phyloP scores from a whole-genome alignment of 2,113 vertebrate genomes.

The Apeltes quadracus region DNA sequence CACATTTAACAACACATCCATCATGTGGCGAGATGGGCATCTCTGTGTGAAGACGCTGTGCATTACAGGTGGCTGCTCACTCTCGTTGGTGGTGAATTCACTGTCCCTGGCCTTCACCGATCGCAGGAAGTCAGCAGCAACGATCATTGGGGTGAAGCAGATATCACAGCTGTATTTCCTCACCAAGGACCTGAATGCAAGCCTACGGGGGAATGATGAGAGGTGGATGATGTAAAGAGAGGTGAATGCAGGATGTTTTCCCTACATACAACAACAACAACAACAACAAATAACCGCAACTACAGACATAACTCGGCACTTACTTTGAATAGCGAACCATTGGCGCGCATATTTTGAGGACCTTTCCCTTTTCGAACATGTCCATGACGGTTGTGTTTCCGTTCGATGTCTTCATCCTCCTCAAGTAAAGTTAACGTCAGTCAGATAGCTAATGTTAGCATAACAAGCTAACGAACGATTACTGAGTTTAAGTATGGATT shows the following conservation, averaged over 20 bases:
- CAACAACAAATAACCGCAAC: rapidly evolving
- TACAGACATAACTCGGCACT: constrained; percentile 56
- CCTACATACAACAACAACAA: not conserved
- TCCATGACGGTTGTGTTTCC: constrained; percentile 77
- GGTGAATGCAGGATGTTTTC: not conserved
- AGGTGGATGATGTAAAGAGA: too few relatives aligned
- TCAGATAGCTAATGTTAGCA: constrained; percentile 37
- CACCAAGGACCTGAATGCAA: constrained; percentile 94
- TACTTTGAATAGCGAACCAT: constrained; percentile 99
- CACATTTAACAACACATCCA: not conserved
- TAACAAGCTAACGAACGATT: constrained; percentile 30
- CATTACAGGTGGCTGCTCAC: constrained; percentile 71
- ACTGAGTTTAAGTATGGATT: rapidly evolving
- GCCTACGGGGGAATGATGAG: too few relatives aligned
- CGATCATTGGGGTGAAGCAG: constrained; percentile 98
- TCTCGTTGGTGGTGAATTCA: constrained; percentile 94
- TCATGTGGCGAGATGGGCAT: not conserved
- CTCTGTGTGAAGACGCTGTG: not conserved
- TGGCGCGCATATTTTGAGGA: constrained; percentile 92
- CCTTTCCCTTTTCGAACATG: constrained; percentile 86
- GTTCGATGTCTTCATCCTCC: constrained; percentile 61
- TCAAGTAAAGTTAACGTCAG: too few relatives aligned
- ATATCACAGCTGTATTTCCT: constrained; percentile 93
- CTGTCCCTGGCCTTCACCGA: constrained; percentile 96
- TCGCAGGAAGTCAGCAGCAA: constrained; percentile 92